Percentiles rank a stretch among this genome's conserved stretches.
phyloP scores from a whole-genome alignment of 2,888 invertebrate genomes.

The Luffia ferchaultella region DNA sequence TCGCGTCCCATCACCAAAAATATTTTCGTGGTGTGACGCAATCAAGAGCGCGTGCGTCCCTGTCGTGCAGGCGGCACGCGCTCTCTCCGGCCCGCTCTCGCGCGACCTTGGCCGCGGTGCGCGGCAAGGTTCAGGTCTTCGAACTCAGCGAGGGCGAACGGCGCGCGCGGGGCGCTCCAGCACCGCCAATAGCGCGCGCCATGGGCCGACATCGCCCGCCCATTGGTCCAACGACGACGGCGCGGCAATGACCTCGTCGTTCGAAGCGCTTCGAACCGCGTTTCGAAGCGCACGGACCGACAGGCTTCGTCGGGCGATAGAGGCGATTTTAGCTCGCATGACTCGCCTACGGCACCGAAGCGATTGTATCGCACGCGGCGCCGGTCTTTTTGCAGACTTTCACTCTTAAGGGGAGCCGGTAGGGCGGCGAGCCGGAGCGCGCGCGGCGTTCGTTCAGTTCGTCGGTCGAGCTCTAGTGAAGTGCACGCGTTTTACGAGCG shows the following conservation, averaged over 20 bases:
- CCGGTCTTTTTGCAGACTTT: constrained; percentile 67
- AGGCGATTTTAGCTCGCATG: constrained; percentile 57
- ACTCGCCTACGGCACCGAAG: constrained; percentile 35
- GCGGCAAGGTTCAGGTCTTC: constrained; percentile 88
- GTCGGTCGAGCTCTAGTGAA: constrained; percentile 66
- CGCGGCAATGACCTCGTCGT: constrained; percentile 87
- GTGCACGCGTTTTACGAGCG: constrained; percentile 36
- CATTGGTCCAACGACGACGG: constrained; percentile 53
- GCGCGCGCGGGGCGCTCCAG: constrained; percentile 38
- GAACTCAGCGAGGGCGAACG: constrained; percentile 65
- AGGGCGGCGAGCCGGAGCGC: constrained; percentile 46
- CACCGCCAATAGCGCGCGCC: constrained; percentile 52
- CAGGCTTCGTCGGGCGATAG: constrained; percentile 56
- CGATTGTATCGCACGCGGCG: constrained; percentile 61
- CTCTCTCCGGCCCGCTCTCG: constrained; percentile 55
- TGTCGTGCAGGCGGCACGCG: constrained; percentile 36
- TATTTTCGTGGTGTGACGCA: constrained; percentile 65
- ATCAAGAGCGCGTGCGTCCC: constrained; percentile 43
- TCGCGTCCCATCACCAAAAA: constrained; percentile 65
- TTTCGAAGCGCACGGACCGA: constrained; percentile 56
- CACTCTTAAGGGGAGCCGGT: constrained; percentile 61
- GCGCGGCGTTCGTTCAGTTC: constrained; percentile 58
- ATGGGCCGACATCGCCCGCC: constrained; percentile 51
- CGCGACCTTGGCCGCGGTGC: constrained; percentile 83
- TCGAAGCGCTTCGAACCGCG: constrained; percentile 81